Evolutionary conservation across 2,888 invertebrate genomes (phyloP), one percentile per base, ranked within the genome.

Genomic region (Lomographa bimaculata): DNA sequence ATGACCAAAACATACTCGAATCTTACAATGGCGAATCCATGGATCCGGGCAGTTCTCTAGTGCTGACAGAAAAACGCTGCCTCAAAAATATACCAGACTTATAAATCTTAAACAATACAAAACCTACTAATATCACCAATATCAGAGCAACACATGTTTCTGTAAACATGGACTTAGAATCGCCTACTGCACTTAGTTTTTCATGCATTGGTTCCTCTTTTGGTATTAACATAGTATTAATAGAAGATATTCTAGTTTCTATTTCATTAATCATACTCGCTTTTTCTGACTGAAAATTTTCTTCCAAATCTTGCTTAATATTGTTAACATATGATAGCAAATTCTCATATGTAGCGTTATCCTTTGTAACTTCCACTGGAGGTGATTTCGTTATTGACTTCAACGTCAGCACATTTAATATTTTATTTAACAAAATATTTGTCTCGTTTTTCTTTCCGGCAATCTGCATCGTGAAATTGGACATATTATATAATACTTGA

Each of bases 11-110:
- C n/a, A n/a, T n/a, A n/a, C n/a, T n/a, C n/a, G n/a, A n/a, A n/a
- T n/a, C n/a, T 7, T 57, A 73, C 29, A 74, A 49, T 29, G 52
- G 43, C 1, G 71, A 72, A 33, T 71, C 72, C 58, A 72, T 71
- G 2, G 64, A 57, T 8, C 56, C 64, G 0, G 70, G 57, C 18
- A 75, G 50, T 9, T 66, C 59, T 0, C 66, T 59, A 7, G 69
- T 71, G 41, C 71, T 74, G 1, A 62, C 24, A 5, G 72, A 68
- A 19, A 60, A 46, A 4, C 60, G 39, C 9, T 48, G 57, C 19
- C 57, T 57, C 9, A 55, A 18, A 50, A 58, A 63, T 27, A 59
- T 47, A 27, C 60, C 54, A 0, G 69, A 64, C 25, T 68, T 71
- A 41, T 70, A 73, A 18, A 68, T 37, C 27, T 64, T 64, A 38